Conservation (phyloP, 2,797 vertebrate genomes). For the Erpetoichthys calabaricus region DNA sequence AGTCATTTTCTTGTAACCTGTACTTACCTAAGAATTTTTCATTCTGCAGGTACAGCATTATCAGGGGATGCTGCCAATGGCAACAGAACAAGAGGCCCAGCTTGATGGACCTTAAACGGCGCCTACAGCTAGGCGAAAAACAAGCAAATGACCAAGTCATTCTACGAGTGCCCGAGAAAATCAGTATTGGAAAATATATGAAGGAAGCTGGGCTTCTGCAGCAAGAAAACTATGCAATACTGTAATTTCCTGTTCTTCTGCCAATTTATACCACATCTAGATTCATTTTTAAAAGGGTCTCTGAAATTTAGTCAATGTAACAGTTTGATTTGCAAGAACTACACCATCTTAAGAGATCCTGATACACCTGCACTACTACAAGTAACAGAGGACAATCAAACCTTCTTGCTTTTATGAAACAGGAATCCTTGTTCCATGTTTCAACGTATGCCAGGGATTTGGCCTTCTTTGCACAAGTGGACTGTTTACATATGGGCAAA, state of each 20-base stretch:
- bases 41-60: constrained; percentile 55
- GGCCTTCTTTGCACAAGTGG: too few species aligned
- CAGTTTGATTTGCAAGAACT: too few species aligned
- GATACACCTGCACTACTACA: too few species aligned
- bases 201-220: constrained; percentile 59
- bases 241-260: constrained; percentile 41
- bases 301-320: too few species aligned
- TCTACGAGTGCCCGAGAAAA: constrained; percentile 52
- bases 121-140: constrained; percentile 50
- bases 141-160: constrained; percentile 57
- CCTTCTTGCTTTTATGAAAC: too few species aligned
- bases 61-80: constrained; percentile 80
- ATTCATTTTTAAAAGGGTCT: too few species aligned
- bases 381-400: too few species aligned
- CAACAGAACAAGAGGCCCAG: constrained; percentile 50
- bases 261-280: too few species aligned
- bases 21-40: background rate
- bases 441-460: too few species aligned
- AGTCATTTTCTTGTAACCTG: background rate
- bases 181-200: constrained; percentile 67
- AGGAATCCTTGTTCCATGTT: too few species aligned
- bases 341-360: too few species aligned
- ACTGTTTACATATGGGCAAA: too few species aligned
- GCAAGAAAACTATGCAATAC: constrained; percentile 59
- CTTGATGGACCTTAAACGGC: constrained; percentile 45